These are phyloP conservation scores for Chlorodrepanis virens DNA, from an alignment of 2,113 vertebrate genomes.

Conservation along the genomic window DNA sequence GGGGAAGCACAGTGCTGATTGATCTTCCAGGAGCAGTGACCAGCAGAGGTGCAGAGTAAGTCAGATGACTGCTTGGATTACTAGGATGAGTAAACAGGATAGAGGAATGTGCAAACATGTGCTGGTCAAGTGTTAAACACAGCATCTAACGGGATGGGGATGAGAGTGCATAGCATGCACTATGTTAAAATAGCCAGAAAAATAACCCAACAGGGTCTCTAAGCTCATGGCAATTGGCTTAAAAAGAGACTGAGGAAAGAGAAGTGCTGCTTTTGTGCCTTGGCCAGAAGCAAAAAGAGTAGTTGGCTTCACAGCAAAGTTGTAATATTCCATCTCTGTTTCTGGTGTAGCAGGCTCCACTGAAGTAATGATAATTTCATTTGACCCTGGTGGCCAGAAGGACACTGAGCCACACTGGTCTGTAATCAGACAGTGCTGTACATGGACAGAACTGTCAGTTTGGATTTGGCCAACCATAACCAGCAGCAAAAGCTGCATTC, in stretches of 20 bases:
- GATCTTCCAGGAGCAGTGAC: not conserved
- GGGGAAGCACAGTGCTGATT: not conserved
- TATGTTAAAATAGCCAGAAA: not conserved
- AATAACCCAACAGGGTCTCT: not conserved
- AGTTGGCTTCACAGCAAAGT: not conserved
- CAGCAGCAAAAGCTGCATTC: not conserved
- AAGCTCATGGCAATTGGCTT: not conserved
- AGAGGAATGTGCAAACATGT: not conserved
- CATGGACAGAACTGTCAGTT: not conserved
- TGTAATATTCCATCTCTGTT: not conserved
- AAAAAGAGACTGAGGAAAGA: not conserved
- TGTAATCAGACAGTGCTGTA: not conserved
- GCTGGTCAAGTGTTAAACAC: not conserved
- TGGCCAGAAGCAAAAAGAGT: not conserved
- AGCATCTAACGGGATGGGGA: not conserved
- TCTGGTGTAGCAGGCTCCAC: not conserved
- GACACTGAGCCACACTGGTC: not conserved
- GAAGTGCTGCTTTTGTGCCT: not conserved
- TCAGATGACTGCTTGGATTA: not conserved
- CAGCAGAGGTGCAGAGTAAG: not conserved
- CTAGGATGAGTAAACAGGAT: not conserved
- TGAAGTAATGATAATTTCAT: not conserved
- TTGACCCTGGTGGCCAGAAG: not conserved
- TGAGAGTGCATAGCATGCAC: not conserved
- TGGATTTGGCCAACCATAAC: not conserved